Evolutionary conservation across 1,140 invertebrate species (phyloP).

Genomic region (Lysiphlebus fabarum): DNA sequence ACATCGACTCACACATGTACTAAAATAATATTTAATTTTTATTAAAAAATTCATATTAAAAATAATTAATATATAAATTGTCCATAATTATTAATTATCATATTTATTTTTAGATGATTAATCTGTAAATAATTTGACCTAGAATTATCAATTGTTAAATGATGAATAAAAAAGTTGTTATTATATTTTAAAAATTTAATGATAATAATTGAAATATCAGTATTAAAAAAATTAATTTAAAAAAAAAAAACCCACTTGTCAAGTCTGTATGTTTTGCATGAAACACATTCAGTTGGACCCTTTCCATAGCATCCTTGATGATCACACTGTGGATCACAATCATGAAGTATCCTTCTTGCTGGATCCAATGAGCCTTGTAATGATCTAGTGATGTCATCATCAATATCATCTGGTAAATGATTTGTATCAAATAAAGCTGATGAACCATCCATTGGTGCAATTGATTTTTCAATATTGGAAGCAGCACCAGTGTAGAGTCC

Average conservation of each 20-base stretch:
- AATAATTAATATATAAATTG: too few species aligned
- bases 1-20: conserved; percentile 75
- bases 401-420: conserved; percentile 41
- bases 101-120: too few species aligned
- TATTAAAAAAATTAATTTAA: too few species aligned
- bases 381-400: conserved; percentile 23
- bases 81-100: too few species aligned
- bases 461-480: conserved; percentile 65
- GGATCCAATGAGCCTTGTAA: conserved; percentile 45
- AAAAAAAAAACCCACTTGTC: conserved; percentile 64
- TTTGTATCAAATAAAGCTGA: conserved; percentile 48
- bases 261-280: conserved; percentile 73
- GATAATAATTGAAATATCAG: too few species aligned
- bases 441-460: conserved; percentile 66
- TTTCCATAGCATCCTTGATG: conserved; percentile 77
- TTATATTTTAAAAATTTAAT: too few species aligned
- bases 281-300: conserved; percentile 74
- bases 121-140: too few species aligned
- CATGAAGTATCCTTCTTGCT: conserved; percentile 66
- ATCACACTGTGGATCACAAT: conserved; percentile 81
- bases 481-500: conserved; percentile 67
- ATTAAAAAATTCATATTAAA: too few species aligned
- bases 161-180: too few species aligned
- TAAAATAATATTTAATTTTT: conserved; percentile 52
- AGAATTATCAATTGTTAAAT: too few species aligned